Evolutionary conservation across 2,113 vertebrate species (phyloP).

Genomic region (Takifugu flavidus): DNA sequence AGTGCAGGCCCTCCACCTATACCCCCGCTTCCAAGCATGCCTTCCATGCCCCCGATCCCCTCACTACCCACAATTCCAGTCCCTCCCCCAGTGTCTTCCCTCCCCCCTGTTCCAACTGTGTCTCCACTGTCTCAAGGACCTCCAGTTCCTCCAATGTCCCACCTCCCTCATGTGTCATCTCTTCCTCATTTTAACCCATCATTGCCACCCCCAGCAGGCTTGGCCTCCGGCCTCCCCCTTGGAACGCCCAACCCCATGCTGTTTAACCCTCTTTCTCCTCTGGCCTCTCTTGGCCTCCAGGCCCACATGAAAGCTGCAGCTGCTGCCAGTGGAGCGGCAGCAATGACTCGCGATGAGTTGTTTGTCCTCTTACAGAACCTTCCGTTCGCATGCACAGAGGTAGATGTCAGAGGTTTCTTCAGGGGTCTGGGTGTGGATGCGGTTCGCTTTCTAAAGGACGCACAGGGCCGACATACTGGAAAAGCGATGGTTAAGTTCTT

Average conservation of each 20-base stretch:
- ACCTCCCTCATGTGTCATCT: conserved; percentile 85
- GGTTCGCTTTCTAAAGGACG: conserved; percentile 86
- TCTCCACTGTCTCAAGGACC: conserved; percentile 86
- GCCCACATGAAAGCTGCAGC: conserved; percentile 86
- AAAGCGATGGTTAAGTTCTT: conserved; percentile 94
- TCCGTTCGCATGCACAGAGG: conserved; percentile 87
- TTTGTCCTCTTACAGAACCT: conserved; percentile 92
- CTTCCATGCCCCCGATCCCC: conserved; percentile 91
- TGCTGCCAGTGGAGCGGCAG: conserved; percentile 41
- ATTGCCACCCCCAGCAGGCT: conserved; percentile 85
- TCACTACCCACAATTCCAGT: conserved; percentile 89
- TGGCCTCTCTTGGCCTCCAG: conserved; percentile 88
- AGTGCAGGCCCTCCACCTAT: conserved; percentile 90
- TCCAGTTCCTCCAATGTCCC: conserved; percentile 87
- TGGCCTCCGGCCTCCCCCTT: conserved; percentile 83
- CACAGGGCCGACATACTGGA: conserved; percentile 87
- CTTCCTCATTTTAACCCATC: conserved; percentile 89
- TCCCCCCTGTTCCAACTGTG: conserved; percentile 88
- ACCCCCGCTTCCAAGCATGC: conserved; percentile 87
- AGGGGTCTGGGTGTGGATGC: conserved; percentile 89
- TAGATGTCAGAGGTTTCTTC: conserved; percentile 93
- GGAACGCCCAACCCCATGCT: conserved; percentile 88
- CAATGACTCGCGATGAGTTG: conserved; percentile 83
- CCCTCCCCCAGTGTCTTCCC: conserved; percentile 87
- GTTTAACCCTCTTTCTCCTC: conserved; percentile 87